A percentile compares a stretch with the other conserved stretches of the same genome.
These are phyloP conservation scores for Baryphthengus martii DNA, from an alignment of 2,113 vertebrate species.

Conservation along the genomic window DNA sequence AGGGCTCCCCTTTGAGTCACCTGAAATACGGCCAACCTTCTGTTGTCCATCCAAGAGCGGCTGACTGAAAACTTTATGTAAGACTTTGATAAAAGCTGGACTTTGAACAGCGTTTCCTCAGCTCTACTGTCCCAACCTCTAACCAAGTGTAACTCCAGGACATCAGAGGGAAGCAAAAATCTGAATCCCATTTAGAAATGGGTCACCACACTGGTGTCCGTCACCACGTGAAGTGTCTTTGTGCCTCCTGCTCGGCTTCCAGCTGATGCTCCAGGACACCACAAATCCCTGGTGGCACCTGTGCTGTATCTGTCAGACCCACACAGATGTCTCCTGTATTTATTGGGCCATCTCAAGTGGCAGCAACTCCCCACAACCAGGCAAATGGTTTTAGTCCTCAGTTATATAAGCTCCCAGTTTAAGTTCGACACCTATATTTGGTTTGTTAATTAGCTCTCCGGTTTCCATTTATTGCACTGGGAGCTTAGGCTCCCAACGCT, in stretches of 20 bases:
- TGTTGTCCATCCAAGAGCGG: not conserved
- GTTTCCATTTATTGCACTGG: not conserved
- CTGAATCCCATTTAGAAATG: not conserved
- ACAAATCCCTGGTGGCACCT: not conserved
- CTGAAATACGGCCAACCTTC: not conserved
- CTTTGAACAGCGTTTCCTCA: not conserved
- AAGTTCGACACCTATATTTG: slow-evolving; percentile 28
- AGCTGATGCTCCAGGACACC: not conserved
- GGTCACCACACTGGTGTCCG: not conserved
- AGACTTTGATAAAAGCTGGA: not conserved
- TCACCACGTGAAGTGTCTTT: not conserved
- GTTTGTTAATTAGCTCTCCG: not conserved
- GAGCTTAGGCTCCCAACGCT: not conserved
- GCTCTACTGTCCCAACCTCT: not conserved
- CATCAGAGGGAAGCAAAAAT: not conserved
- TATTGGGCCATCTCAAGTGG: not conserved
- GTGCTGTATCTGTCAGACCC: slow-evolving; percentile 28
- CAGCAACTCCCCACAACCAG: slow-evolving; percentile 2
- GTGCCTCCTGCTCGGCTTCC: not conserved
- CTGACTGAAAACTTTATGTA: not conserved
- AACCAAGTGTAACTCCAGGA: not conserved
- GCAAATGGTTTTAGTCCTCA: not conserved
- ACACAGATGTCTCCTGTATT: slow-evolving; percentile 18
- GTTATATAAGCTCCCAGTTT: slow-evolving; percentile 40
- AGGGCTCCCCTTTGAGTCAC: not conserved